These are phyloP conservation scores for Nibea albiflora DNA, from an alignment of 2,113 vertebrate species.

Conservation along the genomic window DNA sequence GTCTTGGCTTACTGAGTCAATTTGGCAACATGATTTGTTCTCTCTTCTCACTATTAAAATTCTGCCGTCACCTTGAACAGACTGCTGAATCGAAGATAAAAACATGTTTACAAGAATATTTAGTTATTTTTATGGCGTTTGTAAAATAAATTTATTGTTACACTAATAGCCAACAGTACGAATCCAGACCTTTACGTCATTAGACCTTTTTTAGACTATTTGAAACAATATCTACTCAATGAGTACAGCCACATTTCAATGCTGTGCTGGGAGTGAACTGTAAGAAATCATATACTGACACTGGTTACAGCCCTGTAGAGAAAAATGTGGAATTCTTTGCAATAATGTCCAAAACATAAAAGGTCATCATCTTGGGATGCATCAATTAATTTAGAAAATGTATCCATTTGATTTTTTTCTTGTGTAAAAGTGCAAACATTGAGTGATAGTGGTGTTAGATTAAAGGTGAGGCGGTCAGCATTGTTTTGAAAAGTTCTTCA, in stretches of 20 bases:
- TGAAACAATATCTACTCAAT: conserved; percentile 26
- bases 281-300: conserved; percentile 3
- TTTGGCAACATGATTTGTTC: conserved; percentile 18
- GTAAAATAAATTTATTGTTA: conserved; percentile 46
- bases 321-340: conserved; percentile 1
- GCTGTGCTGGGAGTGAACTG: background rate
- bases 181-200: conserved; percentile 42
- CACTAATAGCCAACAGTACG: conserved; percentile 40
- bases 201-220: conserved; percentile 1
- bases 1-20: conserved; percentile 35
- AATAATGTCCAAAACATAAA: background rate
- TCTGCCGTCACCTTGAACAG: conserved; percentile 38
- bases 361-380: background rate
- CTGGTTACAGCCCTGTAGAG: background rate
- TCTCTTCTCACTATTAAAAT: conserved; percentile 47
- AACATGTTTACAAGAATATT: conserved; percentile 56
- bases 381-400: background rate
- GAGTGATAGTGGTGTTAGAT: background rate
- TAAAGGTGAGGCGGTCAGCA: background rate
- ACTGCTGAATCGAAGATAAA: conserved; percentile 32
- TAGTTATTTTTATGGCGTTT: conserved; percentile 55
- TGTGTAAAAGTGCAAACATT: background rate
- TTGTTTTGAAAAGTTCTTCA: background rate
- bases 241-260: conserved; percentile 9
- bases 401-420: background rate